Evolutionary conservation across 2,888 invertebrate species (phyloP).

Genomic region (Monochamus alternatus): DNA sequence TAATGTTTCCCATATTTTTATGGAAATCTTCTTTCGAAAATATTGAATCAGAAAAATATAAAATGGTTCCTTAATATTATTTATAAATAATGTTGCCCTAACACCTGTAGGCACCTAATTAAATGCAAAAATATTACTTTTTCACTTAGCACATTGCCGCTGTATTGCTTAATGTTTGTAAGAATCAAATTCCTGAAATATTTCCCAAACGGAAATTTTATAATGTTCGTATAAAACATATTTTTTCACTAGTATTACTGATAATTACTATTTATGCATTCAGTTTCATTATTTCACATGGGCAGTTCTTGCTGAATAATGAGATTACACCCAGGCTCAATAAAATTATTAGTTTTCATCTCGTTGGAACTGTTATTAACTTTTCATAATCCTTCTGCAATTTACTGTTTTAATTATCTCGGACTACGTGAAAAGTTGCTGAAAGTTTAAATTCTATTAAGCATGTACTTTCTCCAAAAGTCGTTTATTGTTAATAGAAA

Average conservation of each 20-base stretch:
- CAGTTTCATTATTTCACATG: neutral
- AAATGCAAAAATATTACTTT: neutral
- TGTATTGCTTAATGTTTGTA: neutral
- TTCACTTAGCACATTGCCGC: conserved; percentile 1
- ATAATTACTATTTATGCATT: neutral
- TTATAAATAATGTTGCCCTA: too few relatives aligned
- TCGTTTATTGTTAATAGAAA: too few relatives aligned
- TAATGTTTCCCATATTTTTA: too few relatives aligned
- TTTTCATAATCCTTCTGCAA: too few relatives aligned
- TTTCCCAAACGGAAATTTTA: conserved; percentile 4
- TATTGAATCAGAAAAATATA: too few relatives aligned
- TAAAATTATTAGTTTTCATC: neutral
- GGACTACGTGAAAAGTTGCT: too few relatives aligned
- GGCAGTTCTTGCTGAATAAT: neutral
- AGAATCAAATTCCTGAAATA: neutral
- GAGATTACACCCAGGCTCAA: neutral
- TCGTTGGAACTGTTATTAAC: neutral
- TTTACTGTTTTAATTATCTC: too few relatives aligned
- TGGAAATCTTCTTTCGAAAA: too few relatives aligned
- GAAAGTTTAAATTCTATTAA: too few relatives aligned
- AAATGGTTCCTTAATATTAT: too few relatives aligned
- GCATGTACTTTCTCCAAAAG: too few relatives aligned
- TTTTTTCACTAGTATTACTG: neutral
- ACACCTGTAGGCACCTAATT: neutral
- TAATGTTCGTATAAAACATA: neutral